Evolutionary conservation across 2,797 vertebrate species (phyloP).

Genomic region (Denticeps clupeoides): DNA sequence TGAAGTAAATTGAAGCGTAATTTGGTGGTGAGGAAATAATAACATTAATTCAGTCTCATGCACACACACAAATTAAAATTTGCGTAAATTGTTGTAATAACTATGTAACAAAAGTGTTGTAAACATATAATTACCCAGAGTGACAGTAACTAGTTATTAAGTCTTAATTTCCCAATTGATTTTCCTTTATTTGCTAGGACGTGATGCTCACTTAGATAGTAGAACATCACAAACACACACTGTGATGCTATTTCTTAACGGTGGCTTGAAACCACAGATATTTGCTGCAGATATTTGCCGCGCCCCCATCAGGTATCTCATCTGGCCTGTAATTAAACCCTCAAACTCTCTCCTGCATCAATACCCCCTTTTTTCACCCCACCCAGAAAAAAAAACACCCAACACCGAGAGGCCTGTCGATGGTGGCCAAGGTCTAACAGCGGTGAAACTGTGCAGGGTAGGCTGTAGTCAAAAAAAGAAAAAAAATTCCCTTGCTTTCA

Average conservation of each 20-base stretch:
- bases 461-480: constrained; percentile 29
- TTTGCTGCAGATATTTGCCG: constrained; percentile 11
- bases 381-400: constrained; percentile 7
- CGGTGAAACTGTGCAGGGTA: constrained; percentile 8
- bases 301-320: constrained; percentile 37
- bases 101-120: no score
- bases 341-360: constrained; percentile 29
- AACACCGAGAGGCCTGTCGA: constrained; percentile 31
- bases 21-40: no score
- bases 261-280: neutral
- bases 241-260: constrained; percentile 9
- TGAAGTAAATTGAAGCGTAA: no score
- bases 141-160: no score
- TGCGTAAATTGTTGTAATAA: no score
- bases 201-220: no score
- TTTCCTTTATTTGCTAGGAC: no score
- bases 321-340: constrained; percentile 28
- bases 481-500: neutral
- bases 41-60: no score
- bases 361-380: constrained; percentile 41
- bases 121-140: no score
- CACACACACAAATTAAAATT: no score
- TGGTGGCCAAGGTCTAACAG: constrained; percentile 39
- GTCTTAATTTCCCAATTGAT: no score
- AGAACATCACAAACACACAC: neutral